Evolutionary conservation across 2,888 invertebrate genomes (phyloP), one percentile per base, ranked within the genome.

Genomic region (Chloroclystis v-ata): DNA sequence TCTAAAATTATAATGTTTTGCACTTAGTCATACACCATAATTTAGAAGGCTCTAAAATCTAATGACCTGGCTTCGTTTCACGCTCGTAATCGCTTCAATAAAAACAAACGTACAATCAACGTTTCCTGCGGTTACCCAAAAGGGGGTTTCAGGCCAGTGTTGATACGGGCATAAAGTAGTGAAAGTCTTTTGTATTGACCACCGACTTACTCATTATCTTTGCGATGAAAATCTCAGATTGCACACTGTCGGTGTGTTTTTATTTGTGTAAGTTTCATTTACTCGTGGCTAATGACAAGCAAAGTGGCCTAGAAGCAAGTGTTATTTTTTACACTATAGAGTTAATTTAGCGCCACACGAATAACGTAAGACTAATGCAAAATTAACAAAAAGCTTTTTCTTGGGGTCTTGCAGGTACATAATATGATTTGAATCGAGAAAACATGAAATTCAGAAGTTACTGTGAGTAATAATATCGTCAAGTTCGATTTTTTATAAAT

Each of bases 161-260:
- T 56, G 67, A 61, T 59, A 63, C 28, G 13, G 30, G 30, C 14
- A 65, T 67, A 67, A 61, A 72, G 53, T 64, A 84, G 85, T 82
- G 86, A 86, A 86, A 86, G 86, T 85, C 76, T 76, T 79, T 82
- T 72, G 76, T 72, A 76, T 69, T 75, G 76, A 64, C 60, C 60
- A 76, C 69, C 75, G 76, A 65, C 60, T 60, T 65, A 62, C 78
- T 81, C 80, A 83, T 81, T 81, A 80, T 72, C 71, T 70, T 57
- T 59, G 67, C 76, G 78, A 82, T 82, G 82, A 80, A 82, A 82
- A 82, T 82, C 75, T 78, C 69, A 82, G 83, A 85, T 84, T 81
- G 76, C 79, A 73, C 78, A 76, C 78, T 66, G 66, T 63, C 60
- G 60, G 63, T 75, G 72, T 77, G 70, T 75, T 82, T 80, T 82